These are phyloP conservation scores for Drosophila helvetica DNA, from an alignment of 2,888 invertebrate species.

Conservation along the genomic window DNA sequence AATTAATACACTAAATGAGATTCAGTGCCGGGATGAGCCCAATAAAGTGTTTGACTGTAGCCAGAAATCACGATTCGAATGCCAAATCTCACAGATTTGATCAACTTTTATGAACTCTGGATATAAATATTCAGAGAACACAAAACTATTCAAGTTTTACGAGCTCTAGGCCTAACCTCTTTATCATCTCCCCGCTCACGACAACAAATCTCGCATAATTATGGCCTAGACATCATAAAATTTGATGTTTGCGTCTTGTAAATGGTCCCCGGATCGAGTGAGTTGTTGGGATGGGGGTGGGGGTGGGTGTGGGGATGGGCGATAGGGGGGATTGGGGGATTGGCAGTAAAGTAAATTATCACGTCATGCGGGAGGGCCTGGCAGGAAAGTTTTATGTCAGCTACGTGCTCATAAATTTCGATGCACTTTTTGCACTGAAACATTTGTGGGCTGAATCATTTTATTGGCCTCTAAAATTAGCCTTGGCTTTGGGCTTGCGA, in stretches of 20 bases:
- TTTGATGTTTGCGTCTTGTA: conserved; percentile 61
- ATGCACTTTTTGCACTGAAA: conserved; percentile 43
- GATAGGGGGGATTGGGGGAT: conserved; percentile 3
- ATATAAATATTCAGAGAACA: conserved; percentile 18
- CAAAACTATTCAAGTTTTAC: conserved; percentile 28
- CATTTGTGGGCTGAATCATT: conserved; percentile 50
- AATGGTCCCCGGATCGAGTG: conserved; percentile 48
- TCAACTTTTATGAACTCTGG: conserved; percentile 14
- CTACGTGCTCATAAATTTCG: conserved; percentile 71
- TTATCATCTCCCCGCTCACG: background rate
- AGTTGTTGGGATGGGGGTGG: conserved; percentile 14
- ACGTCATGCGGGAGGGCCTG: conserved; percentile 47
- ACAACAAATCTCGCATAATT: conserved; percentile 63
- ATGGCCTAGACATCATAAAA: conserved; percentile 69
- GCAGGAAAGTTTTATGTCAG: conserved; percentile 60
- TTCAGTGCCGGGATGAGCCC: background rate
- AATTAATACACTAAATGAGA: background rate
- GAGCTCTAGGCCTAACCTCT: conserved; percentile 2
- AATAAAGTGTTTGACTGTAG: conserved; percentile 5
- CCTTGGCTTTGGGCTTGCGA: background rate
- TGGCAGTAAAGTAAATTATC: conserved; percentile 64
- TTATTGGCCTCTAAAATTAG: conserved; percentile 50
- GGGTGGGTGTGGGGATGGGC: too few species aligned
- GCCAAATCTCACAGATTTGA: conserved; percentile 14
- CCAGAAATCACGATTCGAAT: conserved; percentile 7